Percentiles rank a stretch among this genome's conserved stretches.
These are phyloP conservation scores for Ostrea denselamellosa DNA, from an alignment of 1,140 invertebrate species.

Conservation along the genomic window DNA sequence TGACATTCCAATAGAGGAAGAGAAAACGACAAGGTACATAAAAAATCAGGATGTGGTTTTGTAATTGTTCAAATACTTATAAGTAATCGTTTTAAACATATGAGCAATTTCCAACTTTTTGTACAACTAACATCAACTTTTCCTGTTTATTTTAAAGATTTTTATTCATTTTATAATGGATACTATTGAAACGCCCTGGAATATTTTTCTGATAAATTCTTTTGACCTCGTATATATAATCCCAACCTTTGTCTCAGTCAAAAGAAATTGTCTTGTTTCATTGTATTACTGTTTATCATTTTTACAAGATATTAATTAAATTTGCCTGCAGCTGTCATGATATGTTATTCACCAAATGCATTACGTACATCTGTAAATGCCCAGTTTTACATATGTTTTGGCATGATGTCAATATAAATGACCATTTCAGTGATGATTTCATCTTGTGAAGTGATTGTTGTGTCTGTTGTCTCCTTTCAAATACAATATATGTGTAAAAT, in stretches of 20 bases:
- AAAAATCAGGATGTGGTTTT: background rate
- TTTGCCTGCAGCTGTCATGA: background rate
- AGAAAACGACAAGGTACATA: background rate
- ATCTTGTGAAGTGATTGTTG: background rate
- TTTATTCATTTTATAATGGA: background rate
- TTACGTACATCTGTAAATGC: background rate
- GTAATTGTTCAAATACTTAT: background rate
- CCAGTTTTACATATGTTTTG: background rate
- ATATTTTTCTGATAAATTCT: background rate
- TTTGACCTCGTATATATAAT: background rate
- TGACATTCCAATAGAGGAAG: background rate
- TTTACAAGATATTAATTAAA: slow-evolving; percentile 5
- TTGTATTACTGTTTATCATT: background rate
- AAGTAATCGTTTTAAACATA: background rate
- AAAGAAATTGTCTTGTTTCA: background rate
- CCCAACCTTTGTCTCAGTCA: background rate
- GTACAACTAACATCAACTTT: background rate
- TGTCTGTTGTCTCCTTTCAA: background rate
- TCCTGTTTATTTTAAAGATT: background rate
- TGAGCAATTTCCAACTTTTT: background rate
- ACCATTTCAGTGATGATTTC: background rate
- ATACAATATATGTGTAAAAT: background rate
- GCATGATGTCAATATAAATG: background rate
- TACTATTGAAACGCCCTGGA: background rate
- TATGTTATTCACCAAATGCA: background rate